phyloP scores from a whole-genome alignment of 2,888 invertebrate species.

The Erannis defoliaria region DNA sequence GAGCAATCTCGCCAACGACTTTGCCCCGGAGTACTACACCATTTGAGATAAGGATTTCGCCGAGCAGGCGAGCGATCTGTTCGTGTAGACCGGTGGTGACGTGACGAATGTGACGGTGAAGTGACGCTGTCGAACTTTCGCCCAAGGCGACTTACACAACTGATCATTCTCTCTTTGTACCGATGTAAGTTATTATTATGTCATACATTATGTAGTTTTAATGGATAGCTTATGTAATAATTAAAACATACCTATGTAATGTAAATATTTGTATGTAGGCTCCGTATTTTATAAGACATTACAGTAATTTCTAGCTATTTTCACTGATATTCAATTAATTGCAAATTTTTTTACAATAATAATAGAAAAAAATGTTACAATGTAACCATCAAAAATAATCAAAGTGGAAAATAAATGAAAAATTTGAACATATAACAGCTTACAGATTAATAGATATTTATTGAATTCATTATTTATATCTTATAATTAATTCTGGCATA shows the following conservation, averaged over 20 bases:
- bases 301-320: conserved; percentile 32
- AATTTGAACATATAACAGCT: not conserved
- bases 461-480: conserved; percentile 53
- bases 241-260: conserved; percentile 53
- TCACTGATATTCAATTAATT: conserved; percentile 21
- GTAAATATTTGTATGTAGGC: conserved; percentile 67
- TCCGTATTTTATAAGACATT: conserved; percentile 37
- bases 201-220: conserved; percentile 61
- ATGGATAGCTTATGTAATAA: conserved; percentile 49
- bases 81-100: conserved; percentile 68
- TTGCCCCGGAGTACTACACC: conserved; percentile 96
- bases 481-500: conserved; percentile 50
- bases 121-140: conserved; percentile 58
- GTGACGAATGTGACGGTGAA: conserved; percentile 54
- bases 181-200: conserved; percentile 57
- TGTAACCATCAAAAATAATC: not conserved
- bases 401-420: not conserved
- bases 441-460: conserved; percentile 40
- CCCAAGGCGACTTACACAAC: conserved; percentile 66
- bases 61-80: conserved; percentile 84
- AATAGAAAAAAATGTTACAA: not conserved
- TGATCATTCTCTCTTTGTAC: conserved; percentile 61
- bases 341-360: not conserved
- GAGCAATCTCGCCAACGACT: conserved; percentile 96
- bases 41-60: conserved; percentile 87